A percentile compares a stretch with the other conserved stretches of the same genome.
phyloP scores from a whole-genome alignment of 2,113 vertebrate genomes.

The Aspiorhynchus laticeps region DNA sequence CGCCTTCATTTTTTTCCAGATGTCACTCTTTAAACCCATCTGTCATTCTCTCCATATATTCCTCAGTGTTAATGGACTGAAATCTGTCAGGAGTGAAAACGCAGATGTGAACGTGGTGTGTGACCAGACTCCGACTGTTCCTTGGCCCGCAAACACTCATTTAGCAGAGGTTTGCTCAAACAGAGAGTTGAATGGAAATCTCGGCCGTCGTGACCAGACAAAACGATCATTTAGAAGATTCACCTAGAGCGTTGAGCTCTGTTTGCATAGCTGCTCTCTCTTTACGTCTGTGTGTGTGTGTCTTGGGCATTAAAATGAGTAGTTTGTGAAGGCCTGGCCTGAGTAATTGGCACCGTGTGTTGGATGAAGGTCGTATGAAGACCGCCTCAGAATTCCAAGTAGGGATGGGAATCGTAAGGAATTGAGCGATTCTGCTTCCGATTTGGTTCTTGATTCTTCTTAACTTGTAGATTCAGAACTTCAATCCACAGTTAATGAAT shows the following conservation, averaged over 20 bases:
- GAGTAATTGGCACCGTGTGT: conserved; percentile 43
- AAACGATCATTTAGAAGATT: conserved; percentile 26
- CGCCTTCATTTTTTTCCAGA: not conserved
- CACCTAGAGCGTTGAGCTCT: conserved; percentile 28
- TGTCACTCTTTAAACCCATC: conserved; percentile 35
- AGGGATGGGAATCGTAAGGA: not conserved
- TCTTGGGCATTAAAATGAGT: conserved; percentile 66
- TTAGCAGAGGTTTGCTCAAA: conserved; percentile 14
- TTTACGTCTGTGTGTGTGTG: conserved; percentile 29
- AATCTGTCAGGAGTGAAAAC: conserved; percentile 20
- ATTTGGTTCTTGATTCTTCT: not conserved
- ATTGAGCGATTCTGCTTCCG: not conserved
- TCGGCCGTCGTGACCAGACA: not conserved
- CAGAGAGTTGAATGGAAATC: not conserved
- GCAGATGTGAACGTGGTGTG: conserved; percentile 19
- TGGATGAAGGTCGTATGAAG: conserved; percentile 41
- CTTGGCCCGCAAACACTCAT: not conserved
- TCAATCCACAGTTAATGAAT: not conserved
- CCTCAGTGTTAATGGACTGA: conserved; percentile 23
- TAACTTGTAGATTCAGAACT: not conserved
- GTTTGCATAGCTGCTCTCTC: conserved; percentile 11
- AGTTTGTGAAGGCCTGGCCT: conserved; percentile 62
- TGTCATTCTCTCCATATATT: conserved; percentile 12
- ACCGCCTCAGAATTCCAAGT: conserved; percentile 36
- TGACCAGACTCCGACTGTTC: not conserved